A percentile compares a stretch with the other conserved stretches of the same genome.
phyloP scores from a whole-genome alignment of 2,113 vertebrate species.

The Gnathonemus longibarbis region DNA sequence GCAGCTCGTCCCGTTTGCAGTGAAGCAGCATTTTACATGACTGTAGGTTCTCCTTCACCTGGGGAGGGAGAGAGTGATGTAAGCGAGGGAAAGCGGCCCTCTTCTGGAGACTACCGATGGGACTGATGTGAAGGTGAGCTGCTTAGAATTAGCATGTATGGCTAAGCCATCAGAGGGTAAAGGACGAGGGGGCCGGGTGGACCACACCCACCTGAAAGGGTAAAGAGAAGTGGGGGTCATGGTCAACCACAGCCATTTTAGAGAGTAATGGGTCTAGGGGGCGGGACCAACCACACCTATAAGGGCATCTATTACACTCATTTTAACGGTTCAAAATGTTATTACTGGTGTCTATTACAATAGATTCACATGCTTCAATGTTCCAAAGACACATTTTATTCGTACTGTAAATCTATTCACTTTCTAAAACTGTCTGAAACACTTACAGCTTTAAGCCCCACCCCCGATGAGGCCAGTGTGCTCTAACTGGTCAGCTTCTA shows the following conservation, averaged over 20 bases:
- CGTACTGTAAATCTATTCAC: not conserved
- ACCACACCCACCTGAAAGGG: not conserved
- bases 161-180: not conserved
- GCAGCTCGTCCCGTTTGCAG: conserved; percentile 91
- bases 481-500: not conserved
- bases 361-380: not conserved
- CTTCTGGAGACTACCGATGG: not conserved
- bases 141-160: not conserved
- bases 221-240: not conserved
- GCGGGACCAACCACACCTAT: not conserved
- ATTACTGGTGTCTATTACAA: not conserved
- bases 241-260: not conserved
- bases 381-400: not conserved
- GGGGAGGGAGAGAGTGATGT: conserved; percentile 1
- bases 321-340: not conserved
- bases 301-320: not conserved
- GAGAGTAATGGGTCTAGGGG: not conserved
- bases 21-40: conserved; percentile 98
- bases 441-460: not conserved
- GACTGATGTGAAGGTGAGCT: not conserved
- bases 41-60: conserved; percentile 96
- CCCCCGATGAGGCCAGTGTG: not conserved
- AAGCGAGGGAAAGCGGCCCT: not conserved
- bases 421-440: not conserved
- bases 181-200: not conserved